Percentiles rank a stretch among this genome's conserved stretches.
Evolutionary conservation across 2,888 invertebrate genomes (phyloP).

Genomic region (Ceraclea dissimilis): DNA sequence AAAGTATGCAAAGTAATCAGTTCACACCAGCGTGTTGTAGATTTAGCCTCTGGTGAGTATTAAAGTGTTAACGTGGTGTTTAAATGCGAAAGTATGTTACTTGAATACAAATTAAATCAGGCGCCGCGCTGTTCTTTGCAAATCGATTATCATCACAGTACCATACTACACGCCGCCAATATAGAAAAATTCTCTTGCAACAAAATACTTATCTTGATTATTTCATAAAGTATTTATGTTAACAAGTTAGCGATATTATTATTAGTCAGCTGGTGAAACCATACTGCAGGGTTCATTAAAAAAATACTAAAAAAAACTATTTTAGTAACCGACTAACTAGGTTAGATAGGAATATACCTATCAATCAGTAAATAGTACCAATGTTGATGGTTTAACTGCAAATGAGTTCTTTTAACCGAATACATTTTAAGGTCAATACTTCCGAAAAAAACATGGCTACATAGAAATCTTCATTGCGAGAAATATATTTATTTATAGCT

Average conservation of each 20-base stretch:
- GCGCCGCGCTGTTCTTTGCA: background rate
- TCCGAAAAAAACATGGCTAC: no score
- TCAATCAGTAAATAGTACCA: no score
- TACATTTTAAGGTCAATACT: no score
- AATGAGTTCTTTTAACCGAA: no score
- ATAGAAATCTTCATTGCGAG: no score
- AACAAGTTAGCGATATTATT: background rate
- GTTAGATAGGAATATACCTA: no score
- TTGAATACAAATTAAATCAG: constrained; percentile 1
- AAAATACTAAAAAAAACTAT: no score
- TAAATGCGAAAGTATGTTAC: background rate
- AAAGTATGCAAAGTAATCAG: no score
- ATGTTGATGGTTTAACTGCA: no score
- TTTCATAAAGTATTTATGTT: background rate
- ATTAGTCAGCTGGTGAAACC: background rate
- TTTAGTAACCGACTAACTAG: no score
- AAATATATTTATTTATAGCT: no score
- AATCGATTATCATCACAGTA: background rate
- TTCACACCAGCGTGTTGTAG: background rate
- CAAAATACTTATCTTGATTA: background rate
- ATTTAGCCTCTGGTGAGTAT: background rate
- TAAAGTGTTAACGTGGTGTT: background rate
- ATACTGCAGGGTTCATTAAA: background rate
- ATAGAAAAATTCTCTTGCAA: background rate
- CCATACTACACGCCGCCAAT: background rate